Base-by-base conservation (phyloP, 2,797 vertebrate genomes). In the Uromys caudimaculatus region DNA sequence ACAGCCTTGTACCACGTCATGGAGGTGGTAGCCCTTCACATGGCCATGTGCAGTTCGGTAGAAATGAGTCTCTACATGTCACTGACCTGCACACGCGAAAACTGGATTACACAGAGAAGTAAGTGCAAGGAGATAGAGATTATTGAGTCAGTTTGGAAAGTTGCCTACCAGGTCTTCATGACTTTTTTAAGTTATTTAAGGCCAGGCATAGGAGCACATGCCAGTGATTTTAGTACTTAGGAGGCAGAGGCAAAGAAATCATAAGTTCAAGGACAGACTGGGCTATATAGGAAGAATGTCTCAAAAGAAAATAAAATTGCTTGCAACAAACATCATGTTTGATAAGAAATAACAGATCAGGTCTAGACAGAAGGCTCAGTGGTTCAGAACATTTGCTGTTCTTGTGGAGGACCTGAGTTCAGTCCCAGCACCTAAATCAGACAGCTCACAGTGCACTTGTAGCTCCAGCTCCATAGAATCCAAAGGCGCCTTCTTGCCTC, bases 281-380 rank as follows among this genome's bases (percentile, higher is more conserved):
- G 23, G 23, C 16, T 62, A 44, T 56, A 47, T 35, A 77, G 35
- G 21, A 87, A 75, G 50, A 41, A 54, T 27, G 16, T 69, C 77
- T 81, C n/a, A 44, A 56, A 81, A 56, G 24, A 56, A 81, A 91
- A 69, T 23, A 60, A 97, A 93, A 38, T 44, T 10, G 77, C 35
- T 93, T 90, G 10, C 89, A 75, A 76, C 89, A 93, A 88, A 69
- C 52, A 7, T 64, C 78, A 1, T 83, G 77, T 87, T 89, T 92
- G 82, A 91, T 94, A 90, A 94, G 90, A 93, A 96, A 79, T 64
- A 29, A 23, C 50, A 73, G n/a, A 82, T 93, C 35, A 88, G 23
- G 13, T 24, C n/a, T 19, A 71, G 85, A 54, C 24, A 38, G 69
- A 56, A 54, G 23, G 32, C 32, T n/a, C 44, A n/a, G 3, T 52